A percentile compares a stretch with the other conserved stretches of the same genome.
Conservation (phyloP, 2,888 invertebrate genomes). For the Crematogaster levior region DNA sequence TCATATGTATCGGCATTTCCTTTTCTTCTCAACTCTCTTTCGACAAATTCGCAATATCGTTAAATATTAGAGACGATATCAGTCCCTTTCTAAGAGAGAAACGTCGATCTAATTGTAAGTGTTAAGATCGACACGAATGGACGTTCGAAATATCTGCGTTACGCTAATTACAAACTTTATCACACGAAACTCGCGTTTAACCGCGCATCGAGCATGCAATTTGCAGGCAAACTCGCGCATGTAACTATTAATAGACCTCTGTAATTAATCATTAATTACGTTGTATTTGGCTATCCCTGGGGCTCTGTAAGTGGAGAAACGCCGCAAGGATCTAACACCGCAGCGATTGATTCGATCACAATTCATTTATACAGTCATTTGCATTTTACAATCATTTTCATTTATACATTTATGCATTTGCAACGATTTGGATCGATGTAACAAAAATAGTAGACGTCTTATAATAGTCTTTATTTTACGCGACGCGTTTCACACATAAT, state of each 20-base stretch:
- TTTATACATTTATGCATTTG: conserved; percentile 8
- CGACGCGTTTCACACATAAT: neutral
- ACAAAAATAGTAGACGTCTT: conserved; percentile 6
- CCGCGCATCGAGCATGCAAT: neutral
- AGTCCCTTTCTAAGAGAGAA: neutral
- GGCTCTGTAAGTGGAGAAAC: neutral
- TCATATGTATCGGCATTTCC: neutral
- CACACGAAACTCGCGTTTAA: conserved; percentile 16
- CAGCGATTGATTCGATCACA: conserved; percentile 8
- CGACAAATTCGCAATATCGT: neutral
- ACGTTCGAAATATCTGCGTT: conserved; percentile 3
- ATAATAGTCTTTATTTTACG: conserved; percentile 7
- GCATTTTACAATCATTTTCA: conserved; percentile 1
- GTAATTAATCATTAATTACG: conserved; percentile 70
- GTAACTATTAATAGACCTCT: conserved; percentile 29
- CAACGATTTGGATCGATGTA: neutral
- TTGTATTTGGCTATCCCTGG: conserved; percentile 76
- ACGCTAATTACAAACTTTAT: conserved; percentile 19
- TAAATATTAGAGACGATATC: neutral
- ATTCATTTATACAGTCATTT: conserved; percentile 23
- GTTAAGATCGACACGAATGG: neutral
- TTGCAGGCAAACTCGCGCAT: neutral
- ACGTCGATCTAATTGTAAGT: neutral
- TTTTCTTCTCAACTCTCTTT: neutral
- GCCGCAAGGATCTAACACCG: neutral